phyloP scores from a whole-genome alignment of 2,888 invertebrate genomes.

The Monochamus alternatus region DNA sequence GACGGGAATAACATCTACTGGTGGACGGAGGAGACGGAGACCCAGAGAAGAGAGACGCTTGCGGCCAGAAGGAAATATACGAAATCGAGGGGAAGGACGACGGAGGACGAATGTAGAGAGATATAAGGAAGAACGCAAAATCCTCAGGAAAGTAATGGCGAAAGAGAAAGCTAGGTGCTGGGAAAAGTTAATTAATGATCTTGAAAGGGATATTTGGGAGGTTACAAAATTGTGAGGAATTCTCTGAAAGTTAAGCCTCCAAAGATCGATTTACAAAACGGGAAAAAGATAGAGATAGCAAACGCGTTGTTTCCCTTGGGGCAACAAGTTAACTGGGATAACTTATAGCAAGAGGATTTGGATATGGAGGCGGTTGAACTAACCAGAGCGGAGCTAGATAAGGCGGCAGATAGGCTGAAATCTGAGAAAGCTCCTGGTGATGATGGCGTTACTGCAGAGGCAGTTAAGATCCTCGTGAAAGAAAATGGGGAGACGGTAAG shows the following conservation, averaged over 20 bases:
- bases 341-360: too few species aligned
- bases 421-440: background rate
- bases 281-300: conserved; percentile 3
- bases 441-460: background rate
- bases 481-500: background rate
- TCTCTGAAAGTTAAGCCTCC: background rate
- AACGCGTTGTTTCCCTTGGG: conserved; percentile 30
- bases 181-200: conserved; percentile 35
- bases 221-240: conserved; percentile 40
- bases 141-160: too few species aligned
- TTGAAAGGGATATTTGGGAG: conserved; percentile 42
- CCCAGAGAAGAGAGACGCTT: too few species aligned
- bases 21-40: too few species aligned
- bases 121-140: too few species aligned
- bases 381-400: background rate
- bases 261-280: background rate
- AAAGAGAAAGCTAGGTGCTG: background rate
- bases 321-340: too few species aligned
- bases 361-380: too few species aligned
- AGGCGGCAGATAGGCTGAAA: background rate
- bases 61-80: too few species aligned
- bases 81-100: too few species aligned
- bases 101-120: too few species aligned
- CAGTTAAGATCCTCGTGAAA: background rate
- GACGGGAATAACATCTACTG: too few species aligned